Percentiles rank a stretch among this genome's conserved stretches.
phyloP scores from a whole-genome alignment of 2,797 vertebrate species.

The Threskiornis aethiopicus region DNA sequence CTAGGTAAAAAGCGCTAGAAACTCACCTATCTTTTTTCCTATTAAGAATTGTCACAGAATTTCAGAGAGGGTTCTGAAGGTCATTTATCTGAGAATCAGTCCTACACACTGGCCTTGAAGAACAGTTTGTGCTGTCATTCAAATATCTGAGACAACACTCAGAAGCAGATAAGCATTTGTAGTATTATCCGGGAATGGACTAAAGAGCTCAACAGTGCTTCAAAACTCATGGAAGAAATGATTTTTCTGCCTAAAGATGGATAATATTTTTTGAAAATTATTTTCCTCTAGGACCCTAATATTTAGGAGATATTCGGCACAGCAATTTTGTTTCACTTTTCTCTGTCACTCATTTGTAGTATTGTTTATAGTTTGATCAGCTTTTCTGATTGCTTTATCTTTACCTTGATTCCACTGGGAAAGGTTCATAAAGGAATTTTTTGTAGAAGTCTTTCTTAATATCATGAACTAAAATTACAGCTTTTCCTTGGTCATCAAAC shows the following conservation, averaged over 20 bases:
- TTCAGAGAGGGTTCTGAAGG: not conserved
- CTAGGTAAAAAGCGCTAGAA: not conserved
- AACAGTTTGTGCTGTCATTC: not conserved
- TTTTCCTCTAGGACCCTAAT: not conserved
- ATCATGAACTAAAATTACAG: conserved; percentile 97
- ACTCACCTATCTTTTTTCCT: not conserved
- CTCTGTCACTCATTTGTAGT: not conserved
- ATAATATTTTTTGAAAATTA: not conserved
- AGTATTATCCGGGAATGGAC: not conserved
- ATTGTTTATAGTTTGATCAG: not conserved
- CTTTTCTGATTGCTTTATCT: not conserved
- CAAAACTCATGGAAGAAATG: not conserved
- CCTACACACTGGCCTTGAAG: not conserved
- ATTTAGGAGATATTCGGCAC: not conserved
- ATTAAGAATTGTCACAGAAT: not conserved
- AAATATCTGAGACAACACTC: not conserved
- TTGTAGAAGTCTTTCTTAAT: conserved; percentile 99
- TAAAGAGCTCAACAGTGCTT: not conserved
- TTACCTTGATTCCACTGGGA: conserved; percentile 98
- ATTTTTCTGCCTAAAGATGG: not conserved
- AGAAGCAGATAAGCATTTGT: not conserved
- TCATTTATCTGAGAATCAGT: not conserved
- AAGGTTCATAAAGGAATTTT: conserved; percentile 98
- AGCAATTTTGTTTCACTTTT: not conserved
- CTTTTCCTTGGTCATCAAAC: conserved; percentile 98